phyloP scores from a whole-genome alignment of 2,797 vertebrate genomes.

The Triplophysa yarkandensis region DNA sequence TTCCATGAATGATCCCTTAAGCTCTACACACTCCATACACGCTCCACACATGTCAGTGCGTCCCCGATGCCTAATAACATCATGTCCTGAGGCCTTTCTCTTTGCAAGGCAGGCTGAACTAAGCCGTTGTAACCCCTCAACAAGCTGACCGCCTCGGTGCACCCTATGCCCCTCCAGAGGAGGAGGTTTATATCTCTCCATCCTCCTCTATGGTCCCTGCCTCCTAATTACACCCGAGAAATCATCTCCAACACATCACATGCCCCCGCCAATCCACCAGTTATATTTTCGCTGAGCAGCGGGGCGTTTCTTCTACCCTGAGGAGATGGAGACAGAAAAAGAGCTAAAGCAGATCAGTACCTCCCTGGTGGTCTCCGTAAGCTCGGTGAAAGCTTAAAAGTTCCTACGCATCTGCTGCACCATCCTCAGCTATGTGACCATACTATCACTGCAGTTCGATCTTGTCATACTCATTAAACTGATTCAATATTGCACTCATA shows the following conservation, averaged over 20 bases:
- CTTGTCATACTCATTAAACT: neutral
- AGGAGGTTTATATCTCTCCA: conserved; percentile 22
- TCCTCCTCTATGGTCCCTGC: conserved; percentile 41
- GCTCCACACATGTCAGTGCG: conserved; percentile 24
- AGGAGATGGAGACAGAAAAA: conserved; percentile 11
- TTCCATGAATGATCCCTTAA: neutral
- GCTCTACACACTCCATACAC: conserved; percentile 19
- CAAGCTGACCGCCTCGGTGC: conserved; percentile 6
- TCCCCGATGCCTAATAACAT: conserved; percentile 30
- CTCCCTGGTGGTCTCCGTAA: conserved; percentile 29
- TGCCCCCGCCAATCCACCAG: conserved; percentile 43
- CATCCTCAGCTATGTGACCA: neutral
- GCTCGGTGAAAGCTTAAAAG: neutral
- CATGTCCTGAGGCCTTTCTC: conserved; percentile 29
- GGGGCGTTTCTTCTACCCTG: conserved; percentile 17
- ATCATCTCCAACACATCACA: conserved; percentile 45
- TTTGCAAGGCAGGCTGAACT: conserved; percentile 35
- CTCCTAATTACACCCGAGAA: conserved; percentile 53
- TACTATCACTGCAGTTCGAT: neutral
- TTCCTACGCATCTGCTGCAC: neutral
- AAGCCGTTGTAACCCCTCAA: conserved; percentile 31
- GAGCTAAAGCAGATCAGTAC: conserved; percentile 31
- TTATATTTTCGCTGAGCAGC: conserved; percentile 41
- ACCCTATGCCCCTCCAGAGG: neutral
- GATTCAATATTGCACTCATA: neutral